Evolutionary conservation across 1,140 invertebrate species (phyloP), one percentile per base, ranked within the genome.

Genomic region (Ganaspis sp.): DNA sequence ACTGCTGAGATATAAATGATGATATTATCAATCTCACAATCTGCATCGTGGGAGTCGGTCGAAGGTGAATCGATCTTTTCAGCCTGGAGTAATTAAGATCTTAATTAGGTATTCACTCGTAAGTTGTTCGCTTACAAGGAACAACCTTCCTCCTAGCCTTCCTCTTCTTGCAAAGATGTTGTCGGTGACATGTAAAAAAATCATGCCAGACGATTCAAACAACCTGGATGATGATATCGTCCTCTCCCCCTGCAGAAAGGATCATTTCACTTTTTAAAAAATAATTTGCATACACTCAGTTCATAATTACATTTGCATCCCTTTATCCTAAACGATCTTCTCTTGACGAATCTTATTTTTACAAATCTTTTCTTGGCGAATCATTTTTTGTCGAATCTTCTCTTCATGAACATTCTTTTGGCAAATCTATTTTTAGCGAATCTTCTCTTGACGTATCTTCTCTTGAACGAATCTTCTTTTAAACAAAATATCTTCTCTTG

Each of bases 21-120:
- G 85, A 88, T 88, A 88, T 84, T 85, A 86, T 85, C 84, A 86
- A 87, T 87, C 85, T 88, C 85, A 81, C 87, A 85, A 87, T 85
- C 83, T 77, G 82, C 87, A 86, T 88, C 86, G 87, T 87, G 87
- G 87, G 87, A 87, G 87, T 87, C 86, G 87, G 86, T 87, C 85
- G 85, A 84, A 86, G 87, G 84, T 86, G 83, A 88, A 84, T 74
- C 76, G 82, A 81, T 85, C 77, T 75, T 84, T 49, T 76, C 76
- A 78, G 77, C 78, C 75, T 74, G 58, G 70, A 82, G 85, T 87
- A 88, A 89, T 89, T 89, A 89, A 89, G 85, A 86, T 87, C 87
- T 89, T 89, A 89, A 89, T 89, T 89, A 89, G 86, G 86, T 87
- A 89, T 89, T 89, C 87, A 89, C 82, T 76, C 81, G 49, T 76